A percentile compares a stretch with the other conserved stretches of the same genome.
Conservation (phyloP, 53 echinoderm and acorn worm genomes). For the Echinometra lucunter region DNA sequence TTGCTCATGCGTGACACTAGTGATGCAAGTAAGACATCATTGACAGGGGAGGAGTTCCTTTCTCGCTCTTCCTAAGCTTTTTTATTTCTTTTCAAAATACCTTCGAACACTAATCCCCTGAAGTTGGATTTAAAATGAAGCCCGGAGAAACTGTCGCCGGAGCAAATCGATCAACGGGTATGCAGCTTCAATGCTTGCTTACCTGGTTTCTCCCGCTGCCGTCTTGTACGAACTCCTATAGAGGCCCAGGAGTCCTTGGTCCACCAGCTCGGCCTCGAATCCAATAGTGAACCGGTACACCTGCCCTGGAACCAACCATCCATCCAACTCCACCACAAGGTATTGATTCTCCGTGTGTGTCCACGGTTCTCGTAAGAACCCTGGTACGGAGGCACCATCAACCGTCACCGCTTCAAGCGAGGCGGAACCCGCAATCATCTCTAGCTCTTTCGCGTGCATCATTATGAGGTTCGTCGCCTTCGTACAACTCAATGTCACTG, state of each 20-base stretch:
- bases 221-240: constrained; percentile 76
- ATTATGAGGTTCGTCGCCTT: constrained; percentile 71
- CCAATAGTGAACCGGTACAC: constrained; percentile 72
- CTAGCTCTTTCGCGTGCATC: constrained; percentile 76
- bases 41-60: too few species aligned
- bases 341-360: constrained; percentile 77
- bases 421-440: constrained; percentile 65
- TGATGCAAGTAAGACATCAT: too few species aligned
- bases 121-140: too few species aligned
- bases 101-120: too few species aligned
- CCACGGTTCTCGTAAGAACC: constrained; percentile 62
- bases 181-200: neutral
- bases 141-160: too few species aligned
- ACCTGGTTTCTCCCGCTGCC: constrained; percentile 67
- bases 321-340: constrained; percentile 77
- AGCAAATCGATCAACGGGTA: too few species aligned
- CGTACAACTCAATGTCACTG: constrained; percentile 67
- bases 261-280: constrained; percentile 62
- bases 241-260: constrained; percentile 66
- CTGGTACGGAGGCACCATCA: constrained; percentile 30
- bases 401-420: constrained; percentile 43
- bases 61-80: too few species aligned
- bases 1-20: too few species aligned
- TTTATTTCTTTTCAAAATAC: too few species aligned
- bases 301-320: constrained; percentile 49